These are phyloP conservation scores for Amiota communis DNA, from an alignment of 2,888 invertebrate species.

Conservation along the genomic window DNA sequence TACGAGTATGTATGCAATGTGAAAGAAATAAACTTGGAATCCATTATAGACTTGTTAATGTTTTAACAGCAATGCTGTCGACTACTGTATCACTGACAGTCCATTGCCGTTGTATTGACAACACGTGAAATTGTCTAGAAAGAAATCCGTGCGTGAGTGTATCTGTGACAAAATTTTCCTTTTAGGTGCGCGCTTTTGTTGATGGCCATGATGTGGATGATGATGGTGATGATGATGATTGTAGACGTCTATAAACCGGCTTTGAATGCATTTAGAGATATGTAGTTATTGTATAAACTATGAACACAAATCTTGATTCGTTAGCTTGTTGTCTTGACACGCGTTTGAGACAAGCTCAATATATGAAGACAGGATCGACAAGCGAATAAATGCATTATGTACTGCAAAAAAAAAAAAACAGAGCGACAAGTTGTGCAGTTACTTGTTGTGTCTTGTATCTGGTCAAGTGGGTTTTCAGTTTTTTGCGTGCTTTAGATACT, in stretches of 20 bases:
- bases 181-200: too few species aligned
- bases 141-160: too few species aligned
- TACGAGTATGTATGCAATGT: too few species aligned
- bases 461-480: slow-evolving; percentile 39
- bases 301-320: too few species aligned
- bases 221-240: too few species aligned
- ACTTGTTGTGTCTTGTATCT: slow-evolving; percentile 38
- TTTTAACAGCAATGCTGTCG: background rate
- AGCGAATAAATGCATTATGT: slow-evolving; percentile 39
- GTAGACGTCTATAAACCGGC: slow-evolving; percentile 3
- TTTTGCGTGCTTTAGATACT: background rate
- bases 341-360: slow-evolving; percentile 19
- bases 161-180: too few species aligned
- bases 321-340: background rate
- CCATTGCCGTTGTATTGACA: too few species aligned
- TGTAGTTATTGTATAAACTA: background rate
- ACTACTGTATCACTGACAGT: background rate
- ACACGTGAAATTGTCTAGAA: background rate
- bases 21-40: too few species aligned
- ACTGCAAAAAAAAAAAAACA: slow-evolving; percentile 34
- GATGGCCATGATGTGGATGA: too few species aligned
- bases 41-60: background rate
- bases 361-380: slow-evolving; percentile 28
- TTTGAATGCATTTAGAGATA: background rate
- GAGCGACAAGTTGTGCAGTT: slow-evolving; percentile 45